Evolutionary conservation across 2,888 invertebrate species (phyloP), one percentile per base, ranked within the genome.

Genomic region (Sisyra terminalis): DNA sequence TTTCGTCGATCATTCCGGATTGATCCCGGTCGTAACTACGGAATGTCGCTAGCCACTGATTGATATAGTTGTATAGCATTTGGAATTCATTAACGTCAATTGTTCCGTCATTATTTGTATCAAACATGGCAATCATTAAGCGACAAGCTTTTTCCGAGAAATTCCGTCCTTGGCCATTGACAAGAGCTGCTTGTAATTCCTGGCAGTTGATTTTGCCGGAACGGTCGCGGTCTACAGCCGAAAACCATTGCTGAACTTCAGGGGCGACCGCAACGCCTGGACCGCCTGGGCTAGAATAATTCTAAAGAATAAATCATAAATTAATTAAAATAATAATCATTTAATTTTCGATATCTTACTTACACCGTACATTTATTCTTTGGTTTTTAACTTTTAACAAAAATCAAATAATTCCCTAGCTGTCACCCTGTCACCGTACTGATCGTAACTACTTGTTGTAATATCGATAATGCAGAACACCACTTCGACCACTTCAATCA

Each of bases 101-200:
- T 16, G 80, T 79, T n/a, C 88, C 89, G 49, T 73, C 76, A 46
- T 77, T 76, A 54, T 88, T 85, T 51, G 75, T 75, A 57, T 90
- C 89, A 61, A 92, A 92, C 85, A 92, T 85, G 43, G 83, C 78
- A 51, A 92, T 87, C 89, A 92, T 89, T 18, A 90, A 66, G 51
- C 75, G 75, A 58, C 89, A 90, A 7, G 88, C 82, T 45, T 73
- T 75, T 51, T 85, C 80, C 3, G 87, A 86, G 59, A 87, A 87
- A 46, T 76, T 72, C 51, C 83, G 72, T 10, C 89, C 89, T 60
- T 88, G 83, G 14, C 82, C 87, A 63, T 88, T 90, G 14, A 86
- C 76, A 32, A 92, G 64, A 1, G 89, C 90, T 6, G 75, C 66
- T 59, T 82, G 78, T 13, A 92, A 64, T 63, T 92, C 90, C 8